Evolutionary conservation across 2,888 invertebrate species (phyloP), one percentile per base, ranked within the genome.

Genomic region (Toxonevra muliebris): DNA sequence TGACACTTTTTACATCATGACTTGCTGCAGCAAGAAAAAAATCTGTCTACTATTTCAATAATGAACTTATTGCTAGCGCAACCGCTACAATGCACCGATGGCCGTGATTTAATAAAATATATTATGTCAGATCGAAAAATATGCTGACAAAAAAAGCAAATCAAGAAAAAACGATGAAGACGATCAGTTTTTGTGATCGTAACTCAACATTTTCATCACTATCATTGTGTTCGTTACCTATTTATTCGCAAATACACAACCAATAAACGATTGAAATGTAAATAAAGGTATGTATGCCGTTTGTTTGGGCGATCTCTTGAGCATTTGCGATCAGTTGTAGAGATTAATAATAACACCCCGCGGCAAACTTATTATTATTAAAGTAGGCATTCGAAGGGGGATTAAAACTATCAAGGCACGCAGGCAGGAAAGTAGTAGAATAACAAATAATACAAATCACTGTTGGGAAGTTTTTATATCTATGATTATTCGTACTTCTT

Each of bases 41-140:
- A 30, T 2, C 30, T 30, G 7, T 30, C 3, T 30, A 30, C 7
- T 30, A 74, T 71, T 68, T 60, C 30, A 8, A 57, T 40, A 57
- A 13, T 11, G 20, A 40, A 12, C 2, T 57, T 59, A 15, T 43
- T 13, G 13, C 20, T 20, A 20, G 60, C 30, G 30, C 42, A 17
- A 58, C 58, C 42, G 42, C 42, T 58, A 58, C 58, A 45, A 60
- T 45, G 48, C 60, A 48, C 48, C 60, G 60, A 48, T 60, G 60
- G 60, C 48, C 60, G 60, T 45, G 60, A 60, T 45, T 60, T 48
- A 59, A 59, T 59, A 41, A 59, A 59, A 59, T 43, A 42, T 59
- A 59, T 59, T 59, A 59, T 59, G 58, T 59, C 58, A 57, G 62
- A 40, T 42, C 30, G 42, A 20, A 3, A 42, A 42, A 30, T 9